A percentile compares a stretch with the other conserved stretches of the same genome.
These are phyloP conservation scores for Scrobipalpa costella DNA, from an alignment of 2,888 invertebrate genomes.

Conservation along the genomic window DNA sequence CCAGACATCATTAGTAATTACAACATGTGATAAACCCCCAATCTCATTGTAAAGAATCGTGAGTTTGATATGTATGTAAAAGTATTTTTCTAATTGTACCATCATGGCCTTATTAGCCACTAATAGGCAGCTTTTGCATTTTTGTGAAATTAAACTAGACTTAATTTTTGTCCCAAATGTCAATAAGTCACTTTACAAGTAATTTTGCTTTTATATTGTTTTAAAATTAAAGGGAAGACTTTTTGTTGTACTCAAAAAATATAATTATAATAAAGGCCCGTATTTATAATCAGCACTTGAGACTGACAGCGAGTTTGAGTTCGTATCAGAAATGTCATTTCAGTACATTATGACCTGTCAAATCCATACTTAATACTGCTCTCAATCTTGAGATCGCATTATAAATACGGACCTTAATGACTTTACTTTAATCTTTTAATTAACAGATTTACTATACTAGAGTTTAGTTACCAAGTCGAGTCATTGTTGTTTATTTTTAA, in stretches of 20 bases:
- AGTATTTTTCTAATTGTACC: constrained; percentile 6
- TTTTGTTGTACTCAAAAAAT: too few relatives aligned
- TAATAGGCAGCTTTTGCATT: constrained; percentile 1
- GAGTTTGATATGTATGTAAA: neutral
- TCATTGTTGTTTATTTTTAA: constrained; percentile 29
- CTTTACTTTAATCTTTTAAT: neutral
- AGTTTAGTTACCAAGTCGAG: constrained; percentile 28
- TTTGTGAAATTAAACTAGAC: neutral
- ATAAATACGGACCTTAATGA: neutral
- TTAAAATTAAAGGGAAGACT: too few relatives aligned
- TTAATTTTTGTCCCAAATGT: neutral
- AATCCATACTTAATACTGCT: too few relatives aligned
- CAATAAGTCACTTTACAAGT: neutral
- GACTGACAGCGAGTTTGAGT: too few relatives aligned
- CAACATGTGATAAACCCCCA: neutral
- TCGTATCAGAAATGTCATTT: too few relatives aligned
- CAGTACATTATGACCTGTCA: too few relatives aligned
- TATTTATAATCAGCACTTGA: too few relatives aligned
- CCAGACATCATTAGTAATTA: neutral
- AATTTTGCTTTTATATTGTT: neutral
- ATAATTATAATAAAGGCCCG: neutral
- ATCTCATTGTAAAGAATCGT: neutral
- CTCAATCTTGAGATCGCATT: too few relatives aligned
- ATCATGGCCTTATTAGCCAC: constrained; percentile 10
- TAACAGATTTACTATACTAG: neutral